Evolutionary conservation across 2,113 vertebrate species (phyloP), one percentile per base, ranked within the genome.

Genomic region (Polypterus senegalus): DNA sequence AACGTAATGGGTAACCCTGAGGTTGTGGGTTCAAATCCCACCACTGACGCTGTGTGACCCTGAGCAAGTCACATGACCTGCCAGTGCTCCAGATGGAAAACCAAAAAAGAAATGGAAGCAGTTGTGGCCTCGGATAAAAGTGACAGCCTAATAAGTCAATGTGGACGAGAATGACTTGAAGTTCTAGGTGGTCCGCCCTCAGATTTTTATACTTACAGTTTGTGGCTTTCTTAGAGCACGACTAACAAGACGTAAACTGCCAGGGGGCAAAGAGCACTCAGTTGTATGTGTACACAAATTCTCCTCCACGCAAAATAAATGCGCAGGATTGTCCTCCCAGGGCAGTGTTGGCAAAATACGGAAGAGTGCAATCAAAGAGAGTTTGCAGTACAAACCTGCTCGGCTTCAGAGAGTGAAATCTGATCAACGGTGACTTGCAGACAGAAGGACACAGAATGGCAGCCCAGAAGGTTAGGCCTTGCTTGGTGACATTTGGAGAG

Each of bases 321-420:
- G 49, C 54, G 48, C n/a, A n/a, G 5, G 47, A 53, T 62, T 3
- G 7, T 9, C 3, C 54, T 52, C 27, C 8, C 47, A 5, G 6
- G 44, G 44, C 57, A 43, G 3, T 57, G 61, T 63, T 63, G 48
- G 46, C 10, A 57, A 57, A 63, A 63, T 47, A 63, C 54, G 3
- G 9, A 5, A 10, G 8, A 47, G 5, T 63, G 11, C 10, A 44
- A 55, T 54, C 5, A 54, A 51, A 45, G 4, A 45, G 44, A 52
- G 60, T 53, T 53, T 44, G 60, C 43, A 44, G 49, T 53, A 7
- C 59, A 52, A 45, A 46, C 27, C 49, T 45, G 49, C 27, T 45
- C 6, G 47, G 43, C 43, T 6, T 44, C 5, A 6, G 27, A 43
- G 11, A 11, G 56, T 3, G 56, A 57, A 44, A 57, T 27, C 56